A percentile compares a stretch with the other conserved stretches of the same genome.
Evolutionary conservation across 2,113 vertebrate species (phyloP).

Genomic region (Gallinago jamesoni): DNA sequence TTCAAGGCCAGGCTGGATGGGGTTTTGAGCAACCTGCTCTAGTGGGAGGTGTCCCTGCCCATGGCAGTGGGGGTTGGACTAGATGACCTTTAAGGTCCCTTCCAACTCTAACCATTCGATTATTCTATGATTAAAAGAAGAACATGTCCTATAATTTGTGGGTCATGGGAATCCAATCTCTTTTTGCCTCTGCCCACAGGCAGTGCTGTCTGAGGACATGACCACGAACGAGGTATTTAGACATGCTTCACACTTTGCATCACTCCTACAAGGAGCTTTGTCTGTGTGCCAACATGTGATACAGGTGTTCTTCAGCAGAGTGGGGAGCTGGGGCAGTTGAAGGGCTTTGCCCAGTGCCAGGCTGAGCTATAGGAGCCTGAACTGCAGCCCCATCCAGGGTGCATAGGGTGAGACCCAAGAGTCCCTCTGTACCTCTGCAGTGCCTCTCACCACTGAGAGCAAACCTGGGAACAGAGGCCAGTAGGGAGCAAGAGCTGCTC

Average conservation of each 20-base stretch:
- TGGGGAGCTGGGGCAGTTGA: background rate
- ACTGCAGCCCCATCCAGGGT: background rate
- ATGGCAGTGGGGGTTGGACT: background rate
- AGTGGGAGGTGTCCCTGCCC: background rate
- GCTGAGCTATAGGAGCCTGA: background rate
- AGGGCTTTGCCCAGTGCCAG: fast-evolving
- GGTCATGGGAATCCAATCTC: background rate
- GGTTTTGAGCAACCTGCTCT: background rate
- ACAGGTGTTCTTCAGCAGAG: background rate
- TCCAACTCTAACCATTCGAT: background rate
- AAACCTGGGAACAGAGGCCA: background rate
- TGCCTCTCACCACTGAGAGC: background rate
- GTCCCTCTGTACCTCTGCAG: background rate
- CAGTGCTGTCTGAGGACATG: background rate
- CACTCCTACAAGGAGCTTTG: background rate
- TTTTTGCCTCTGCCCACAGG: background rate
- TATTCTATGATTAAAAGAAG: background rate
- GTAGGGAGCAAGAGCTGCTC: background rate
- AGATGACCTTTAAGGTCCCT: background rate
- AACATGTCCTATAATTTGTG: background rate
- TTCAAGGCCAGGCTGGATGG: background rate
- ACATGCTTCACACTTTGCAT: background rate
- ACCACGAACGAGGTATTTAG: background rate
- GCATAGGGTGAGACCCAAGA: background rate
- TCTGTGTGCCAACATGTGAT: fast-evolving